These are phyloP conservation scores for Cryptosula pallasiana DNA, from an alignment of 2,888 invertebrate genomes.

Conservation along the genomic window DNA sequence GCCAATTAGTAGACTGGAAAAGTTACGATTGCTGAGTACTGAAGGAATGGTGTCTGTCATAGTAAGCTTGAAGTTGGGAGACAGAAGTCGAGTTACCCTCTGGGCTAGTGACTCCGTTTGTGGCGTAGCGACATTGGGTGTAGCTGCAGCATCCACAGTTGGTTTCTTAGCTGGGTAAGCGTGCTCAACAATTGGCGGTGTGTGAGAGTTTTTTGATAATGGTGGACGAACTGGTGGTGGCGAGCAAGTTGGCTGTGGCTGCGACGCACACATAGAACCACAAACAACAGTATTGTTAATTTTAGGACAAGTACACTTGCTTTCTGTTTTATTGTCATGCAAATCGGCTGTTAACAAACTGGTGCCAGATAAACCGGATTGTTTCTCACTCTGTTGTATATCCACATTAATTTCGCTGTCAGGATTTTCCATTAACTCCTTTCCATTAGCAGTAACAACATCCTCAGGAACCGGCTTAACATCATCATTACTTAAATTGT, in stretches of 20 bases:
- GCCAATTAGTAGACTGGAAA: slow-evolving; percentile 15
- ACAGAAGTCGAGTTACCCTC: neutral
- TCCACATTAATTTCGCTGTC: no score
- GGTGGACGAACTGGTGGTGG: neutral
- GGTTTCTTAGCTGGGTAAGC: neutral
- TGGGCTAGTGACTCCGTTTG: neutral
- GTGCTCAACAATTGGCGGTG: neutral
- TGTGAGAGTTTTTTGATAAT: neutral
- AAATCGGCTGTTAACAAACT: no score
- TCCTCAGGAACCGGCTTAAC: neutral
- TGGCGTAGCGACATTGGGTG: neutral
- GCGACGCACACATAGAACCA: neutral
- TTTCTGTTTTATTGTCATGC: no score
- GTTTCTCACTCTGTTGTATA: neutral
- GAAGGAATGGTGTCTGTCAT: slow-evolving; percentile 6
- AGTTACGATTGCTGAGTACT: neutral
- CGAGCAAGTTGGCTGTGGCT: neutral
- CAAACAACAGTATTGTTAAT: neutral
- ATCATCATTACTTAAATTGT: neutral
- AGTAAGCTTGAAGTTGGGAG: slow-evolving; percentile 12
- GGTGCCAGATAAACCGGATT: neutral
- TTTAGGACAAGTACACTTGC: neutral
- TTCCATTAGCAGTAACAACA: no score
- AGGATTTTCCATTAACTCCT: no score
- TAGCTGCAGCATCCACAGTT: neutral